Evolutionary conservation across 2,113 vertebrate species (phyloP), one percentile per base, ranked within the genome.

Genomic region (Zapornia atra): DNA sequence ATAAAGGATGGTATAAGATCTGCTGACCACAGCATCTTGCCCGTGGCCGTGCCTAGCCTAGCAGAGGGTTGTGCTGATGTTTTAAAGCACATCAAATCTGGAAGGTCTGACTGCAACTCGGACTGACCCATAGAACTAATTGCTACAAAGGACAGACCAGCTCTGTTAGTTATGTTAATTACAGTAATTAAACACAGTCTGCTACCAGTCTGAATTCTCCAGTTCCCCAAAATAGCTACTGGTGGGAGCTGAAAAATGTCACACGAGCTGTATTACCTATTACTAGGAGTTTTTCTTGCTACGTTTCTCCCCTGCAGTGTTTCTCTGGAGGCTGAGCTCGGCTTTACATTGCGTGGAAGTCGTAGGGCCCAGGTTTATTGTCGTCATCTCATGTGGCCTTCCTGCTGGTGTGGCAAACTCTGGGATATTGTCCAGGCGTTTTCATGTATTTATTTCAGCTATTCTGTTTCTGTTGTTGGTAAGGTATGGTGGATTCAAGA

Each of bases 351-450:
- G 18, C 0, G 3, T 17, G 51, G 42, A 38, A 48, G 44, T 9
- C 77, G 25, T n/a, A 28, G 19, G 64, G 33, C 50, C 6, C 21
- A 26, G 68, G 19, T 69, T 44, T 46, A 0, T 22, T 2, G 2
- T 25, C 33, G 20, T 34, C 20, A 6, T 31, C 22, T 59, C 48
- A 38, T 2, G 5, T 66, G 72, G 25, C 34, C n/a, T 48, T 82
- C 56, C 40, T 83, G 17, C 46, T 70, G 60, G 12, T 53, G 10
- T 12, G 24, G 79, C 40, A 68, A 40, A 40, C 19, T 17, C 34
- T 59, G 15, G 15, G 44, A 25, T 73, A 17, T 20, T 61, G 38
- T 60, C 26, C 34, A 18, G 12, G 24, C 12, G 25, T 10, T 40
- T 85, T 75, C 9, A 4, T 17, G 17, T 33, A 12, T 59, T 87